Percentiles rank a stretch among this genome's conserved stretches.
phyloP scores from a whole-genome alignment of 2,113 vertebrate species.

The Psittacus erithacus region DNA sequence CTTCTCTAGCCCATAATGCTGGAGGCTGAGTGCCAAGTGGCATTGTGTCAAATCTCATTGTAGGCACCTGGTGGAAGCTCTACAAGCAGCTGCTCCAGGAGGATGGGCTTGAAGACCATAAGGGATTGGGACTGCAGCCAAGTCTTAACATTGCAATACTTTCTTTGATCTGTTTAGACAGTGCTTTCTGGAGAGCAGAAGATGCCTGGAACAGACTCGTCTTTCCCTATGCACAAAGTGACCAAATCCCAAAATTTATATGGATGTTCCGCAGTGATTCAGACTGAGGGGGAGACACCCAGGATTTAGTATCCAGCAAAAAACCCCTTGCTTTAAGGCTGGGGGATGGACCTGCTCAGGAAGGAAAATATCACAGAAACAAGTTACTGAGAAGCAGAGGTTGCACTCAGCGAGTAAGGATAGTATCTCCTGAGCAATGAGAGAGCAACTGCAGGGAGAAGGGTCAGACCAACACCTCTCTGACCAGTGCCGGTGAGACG shows the following conservation, averaged over 20 bases:
- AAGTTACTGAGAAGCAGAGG: neutral
- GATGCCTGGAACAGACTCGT: conserved; percentile 23
- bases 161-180: conserved; percentile 47
- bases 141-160: neutral
- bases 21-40: conserved; percentile 41
- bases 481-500: neutral
- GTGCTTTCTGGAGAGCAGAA: conserved; percentile 37
- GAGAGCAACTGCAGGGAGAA: neutral
- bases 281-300: neutral
- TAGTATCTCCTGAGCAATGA: neutral
- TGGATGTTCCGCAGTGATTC: neutral
- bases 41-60: conserved; percentile 6
- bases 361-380: neutral
- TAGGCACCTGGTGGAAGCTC: conserved; percentile 63
- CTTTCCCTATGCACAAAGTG: neutral
- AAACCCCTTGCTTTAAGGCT: neutral
- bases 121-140: conserved; percentile 8
- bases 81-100: conserved; percentile 48
- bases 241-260: neutral
- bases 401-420: neutral
- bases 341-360: neutral
- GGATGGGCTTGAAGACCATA: conserved; percentile 17
- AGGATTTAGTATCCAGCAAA: neutral
- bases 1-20: conserved; percentile 11
- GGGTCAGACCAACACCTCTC: neutral